These are phyloP conservation scores for Rhombomys opimus DNA, from an alignment of 2,113 vertebrate species.

Conservation along the genomic window DNA sequence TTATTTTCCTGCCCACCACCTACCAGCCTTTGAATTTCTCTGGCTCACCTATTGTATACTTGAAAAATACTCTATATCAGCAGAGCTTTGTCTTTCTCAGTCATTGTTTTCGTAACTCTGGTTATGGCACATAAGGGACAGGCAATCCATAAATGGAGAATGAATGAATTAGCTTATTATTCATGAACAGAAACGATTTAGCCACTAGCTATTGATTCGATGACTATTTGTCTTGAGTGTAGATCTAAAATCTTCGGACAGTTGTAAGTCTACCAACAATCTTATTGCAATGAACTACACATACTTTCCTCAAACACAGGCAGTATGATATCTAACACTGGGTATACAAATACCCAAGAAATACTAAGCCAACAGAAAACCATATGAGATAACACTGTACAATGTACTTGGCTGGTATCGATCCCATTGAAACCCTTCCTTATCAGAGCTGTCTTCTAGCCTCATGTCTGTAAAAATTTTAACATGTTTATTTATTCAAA, in stretches of 20 bases:
- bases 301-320: neutral
- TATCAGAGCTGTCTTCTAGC: neutral
- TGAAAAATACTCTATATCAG: neutral
- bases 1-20: neutral
- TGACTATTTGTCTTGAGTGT: neutral
- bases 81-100: neutral
- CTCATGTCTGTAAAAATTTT: conserved; percentile 20
- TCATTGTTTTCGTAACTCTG: neutral
- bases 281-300: neutral
- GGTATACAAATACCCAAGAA: neutral
- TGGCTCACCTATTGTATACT: neutral
- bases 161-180: conserved; percentile 32
- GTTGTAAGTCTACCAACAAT: neutral
- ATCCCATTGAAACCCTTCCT: neutral
- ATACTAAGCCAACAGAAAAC: conserved; percentile 10
- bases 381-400: neutral
- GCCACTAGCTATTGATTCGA: neutral
- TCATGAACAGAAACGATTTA: neutral
- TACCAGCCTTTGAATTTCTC: neutral
- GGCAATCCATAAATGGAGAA: neutral
- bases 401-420: conserved; percentile 6
- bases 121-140: neutral
- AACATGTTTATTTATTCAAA: conserved; percentile 64
- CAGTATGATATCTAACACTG: neutral
- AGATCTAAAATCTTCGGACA: conserved; percentile 4